Evolutionary conservation across 2,113 vertebrate species (phyloP).

Genomic region (Chlorocebus sabaeus): DNA sequence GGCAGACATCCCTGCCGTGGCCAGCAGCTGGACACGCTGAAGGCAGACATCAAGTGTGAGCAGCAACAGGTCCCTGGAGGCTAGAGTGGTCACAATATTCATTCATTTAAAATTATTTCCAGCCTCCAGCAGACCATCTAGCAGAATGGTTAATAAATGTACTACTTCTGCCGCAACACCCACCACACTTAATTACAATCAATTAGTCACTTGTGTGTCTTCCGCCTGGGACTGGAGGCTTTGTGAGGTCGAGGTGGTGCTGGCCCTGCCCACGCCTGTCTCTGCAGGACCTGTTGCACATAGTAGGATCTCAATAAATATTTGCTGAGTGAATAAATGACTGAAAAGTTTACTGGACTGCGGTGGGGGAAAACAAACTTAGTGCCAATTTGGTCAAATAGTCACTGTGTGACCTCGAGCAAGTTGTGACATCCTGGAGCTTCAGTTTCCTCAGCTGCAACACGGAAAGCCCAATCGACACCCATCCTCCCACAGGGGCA

Average conservation of each 20-base stretch:
- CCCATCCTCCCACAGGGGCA: neutral
- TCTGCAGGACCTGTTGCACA: neutral
- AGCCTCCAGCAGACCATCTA: neutral
- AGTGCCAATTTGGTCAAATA: neutral
- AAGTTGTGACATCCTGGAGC: neutral
- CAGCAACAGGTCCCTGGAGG: neutral
- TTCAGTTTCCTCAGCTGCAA: neutral
- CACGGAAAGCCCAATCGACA: neutral
- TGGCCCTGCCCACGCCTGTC: neutral
- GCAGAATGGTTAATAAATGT: neutral
- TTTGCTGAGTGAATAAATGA: neutral
- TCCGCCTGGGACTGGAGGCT: neutral
- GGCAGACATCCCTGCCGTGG: neutral
- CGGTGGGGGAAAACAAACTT: neutral
- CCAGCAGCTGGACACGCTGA: neutral
- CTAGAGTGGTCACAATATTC: neutral
- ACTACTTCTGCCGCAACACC: neutral
- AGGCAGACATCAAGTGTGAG: neutral
- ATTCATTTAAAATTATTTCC: neutral
- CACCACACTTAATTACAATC: neutral
- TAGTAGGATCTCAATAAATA: neutral
- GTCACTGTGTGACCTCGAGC: neutral
- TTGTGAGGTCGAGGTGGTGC: neutral
- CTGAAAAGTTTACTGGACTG: neutral
- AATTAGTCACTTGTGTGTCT: neutral